These are phyloP conservation scores for Ypsolopha scabrella DNA, from an alignment of 2,888 invertebrate genomes.

Conservation along the genomic window DNA sequence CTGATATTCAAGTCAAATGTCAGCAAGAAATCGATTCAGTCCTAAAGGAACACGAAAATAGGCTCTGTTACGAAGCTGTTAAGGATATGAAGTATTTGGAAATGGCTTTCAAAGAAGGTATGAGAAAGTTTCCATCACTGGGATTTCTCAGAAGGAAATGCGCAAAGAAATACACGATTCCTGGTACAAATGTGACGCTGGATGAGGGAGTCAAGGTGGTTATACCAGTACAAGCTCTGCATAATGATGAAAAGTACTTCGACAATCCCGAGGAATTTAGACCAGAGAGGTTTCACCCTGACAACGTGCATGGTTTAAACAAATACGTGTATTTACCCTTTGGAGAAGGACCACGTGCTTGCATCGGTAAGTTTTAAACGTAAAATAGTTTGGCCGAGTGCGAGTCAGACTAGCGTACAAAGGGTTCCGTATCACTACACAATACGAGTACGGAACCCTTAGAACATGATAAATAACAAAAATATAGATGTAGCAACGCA, in stretches of 20 bases:
- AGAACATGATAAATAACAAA: too few relatives aligned
- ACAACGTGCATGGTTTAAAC: constrained; percentile 27
- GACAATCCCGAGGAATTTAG: constrained; percentile 25
- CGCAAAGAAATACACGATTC: constrained; percentile 41
- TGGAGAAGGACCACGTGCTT: constrained; percentile 51
- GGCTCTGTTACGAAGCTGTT: constrained; percentile 45
- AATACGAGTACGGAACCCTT: too few relatives aligned
- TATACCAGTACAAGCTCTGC: constrained; percentile 49
- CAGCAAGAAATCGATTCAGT: constrained; percentile 51
- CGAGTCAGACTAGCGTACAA: too few relatives aligned
- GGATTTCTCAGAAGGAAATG: constrained; percentile 43
- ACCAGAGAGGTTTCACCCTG: constrained; percentile 40
- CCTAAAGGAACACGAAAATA: constrained; percentile 35
- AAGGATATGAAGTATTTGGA: constrained; percentile 41
- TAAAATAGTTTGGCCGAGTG: too few relatives aligned
- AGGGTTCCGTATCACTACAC: too few relatives aligned
- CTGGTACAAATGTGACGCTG: constrained; percentile 44
- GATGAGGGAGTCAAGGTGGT: constrained; percentile 37
- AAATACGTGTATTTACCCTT: constrained; percentile 46
- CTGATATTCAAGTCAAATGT: constrained; percentile 48
- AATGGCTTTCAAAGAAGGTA: constrained; percentile 29
- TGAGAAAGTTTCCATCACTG: constrained; percentile 53
- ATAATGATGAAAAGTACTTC: constrained; percentile 31
- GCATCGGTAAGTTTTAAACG: constrained; percentile 38
- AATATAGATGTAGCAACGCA: too few relatives aligned